Evolutionary conservation across 2,797 vertebrate genomes (phyloP).

Genomic region (Sebastes nivosus): DNA sequence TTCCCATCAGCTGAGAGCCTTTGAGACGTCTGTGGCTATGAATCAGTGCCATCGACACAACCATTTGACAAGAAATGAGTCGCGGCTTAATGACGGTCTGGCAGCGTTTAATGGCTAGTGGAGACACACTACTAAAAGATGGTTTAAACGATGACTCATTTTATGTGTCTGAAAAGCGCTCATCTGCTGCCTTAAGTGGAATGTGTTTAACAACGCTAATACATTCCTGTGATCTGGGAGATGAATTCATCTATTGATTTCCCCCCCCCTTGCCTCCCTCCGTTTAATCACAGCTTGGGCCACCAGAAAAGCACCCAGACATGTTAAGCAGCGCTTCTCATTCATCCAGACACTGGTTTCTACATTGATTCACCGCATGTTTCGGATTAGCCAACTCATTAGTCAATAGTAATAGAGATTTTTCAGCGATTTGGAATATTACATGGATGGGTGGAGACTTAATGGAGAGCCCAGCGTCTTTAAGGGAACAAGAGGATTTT

Average conservation of each 20-base stretch:
- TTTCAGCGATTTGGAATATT: slow-evolving; percentile 29
- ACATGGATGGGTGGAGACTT: slow-evolving; percentile 14
- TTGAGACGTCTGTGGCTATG: slow-evolving; percentile 37
- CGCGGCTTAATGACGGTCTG: slow-evolving; percentile 63
- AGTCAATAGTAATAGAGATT: slow-evolving; percentile 51
- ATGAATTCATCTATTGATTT: slow-evolving; percentile 75
- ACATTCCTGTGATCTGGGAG: slow-evolving; percentile 64
- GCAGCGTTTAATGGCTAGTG: slow-evolving; percentile 66
- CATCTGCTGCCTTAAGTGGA: slow-evolving; percentile 62
- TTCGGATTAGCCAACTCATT: slow-evolving; percentile 61
- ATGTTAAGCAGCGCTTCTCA: slow-evolving; percentile 24
- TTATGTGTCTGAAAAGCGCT: slow-evolving; percentile 64
- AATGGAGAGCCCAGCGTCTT: neutral
- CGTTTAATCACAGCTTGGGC: slow-evolving; percentile 55
- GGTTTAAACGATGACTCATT: slow-evolving; percentile 70
- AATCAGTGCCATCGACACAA: slow-evolving; percentile 58
- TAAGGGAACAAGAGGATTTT: neutral
- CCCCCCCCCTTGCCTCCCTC: slow-evolving; percentile 1
- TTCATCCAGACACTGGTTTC: slow-evolving; percentile 40
- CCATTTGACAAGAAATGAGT: slow-evolving; percentile 71
- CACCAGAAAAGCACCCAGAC: slow-evolving; percentile 28
- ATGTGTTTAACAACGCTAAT: slow-evolving; percentile 70
- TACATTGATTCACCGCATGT: slow-evolving; percentile 47
- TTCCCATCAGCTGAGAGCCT: slow-evolving; percentile 23
- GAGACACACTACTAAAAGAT: slow-evolving; percentile 64